Conservation (phyloP, 2,113 vertebrate genomes). For the Marmota flaviventris region DNA sequence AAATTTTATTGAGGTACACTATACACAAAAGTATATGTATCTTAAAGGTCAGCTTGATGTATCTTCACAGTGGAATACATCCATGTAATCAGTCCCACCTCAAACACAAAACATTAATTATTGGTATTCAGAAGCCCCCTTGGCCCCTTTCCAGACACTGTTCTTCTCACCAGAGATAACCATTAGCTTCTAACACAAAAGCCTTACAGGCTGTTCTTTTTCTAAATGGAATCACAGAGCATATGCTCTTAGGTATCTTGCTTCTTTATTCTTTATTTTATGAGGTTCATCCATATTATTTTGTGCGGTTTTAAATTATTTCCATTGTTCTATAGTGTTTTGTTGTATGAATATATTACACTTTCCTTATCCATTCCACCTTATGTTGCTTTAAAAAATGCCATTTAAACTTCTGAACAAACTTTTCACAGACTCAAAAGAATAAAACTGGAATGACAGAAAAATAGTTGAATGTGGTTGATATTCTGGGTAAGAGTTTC, state of each 20-base stretch:
- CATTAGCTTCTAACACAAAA: background rate
- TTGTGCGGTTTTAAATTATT: background rate
- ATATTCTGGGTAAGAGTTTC: background rate
- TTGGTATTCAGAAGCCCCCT: background rate
- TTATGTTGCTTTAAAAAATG: conserved; percentile 4
- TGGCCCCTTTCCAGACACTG: background rate
- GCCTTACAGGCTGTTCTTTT: background rate
- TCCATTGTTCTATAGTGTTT: background rate
- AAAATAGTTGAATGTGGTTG: background rate
- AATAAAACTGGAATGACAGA: background rate
- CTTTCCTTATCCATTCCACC: background rate
- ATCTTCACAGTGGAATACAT: background rate
- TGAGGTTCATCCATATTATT: background rate
- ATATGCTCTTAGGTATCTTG: background rate
- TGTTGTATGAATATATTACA: background rate
- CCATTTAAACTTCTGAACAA: background rate
- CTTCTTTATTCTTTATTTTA: background rate
- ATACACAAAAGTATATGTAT: background rate
- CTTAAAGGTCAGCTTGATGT: background rate
- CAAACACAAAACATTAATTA: background rate
- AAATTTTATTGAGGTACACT: background rate
- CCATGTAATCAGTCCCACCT: background rate
- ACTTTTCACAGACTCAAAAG: background rate
- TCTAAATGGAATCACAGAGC: background rate
- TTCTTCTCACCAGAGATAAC: background rate